Evolutionary conservation across 1,140 invertebrate genomes (phyloP), one percentile per base, ranked within the genome.

Genomic region (Tetragonula clypearis): DNA sequence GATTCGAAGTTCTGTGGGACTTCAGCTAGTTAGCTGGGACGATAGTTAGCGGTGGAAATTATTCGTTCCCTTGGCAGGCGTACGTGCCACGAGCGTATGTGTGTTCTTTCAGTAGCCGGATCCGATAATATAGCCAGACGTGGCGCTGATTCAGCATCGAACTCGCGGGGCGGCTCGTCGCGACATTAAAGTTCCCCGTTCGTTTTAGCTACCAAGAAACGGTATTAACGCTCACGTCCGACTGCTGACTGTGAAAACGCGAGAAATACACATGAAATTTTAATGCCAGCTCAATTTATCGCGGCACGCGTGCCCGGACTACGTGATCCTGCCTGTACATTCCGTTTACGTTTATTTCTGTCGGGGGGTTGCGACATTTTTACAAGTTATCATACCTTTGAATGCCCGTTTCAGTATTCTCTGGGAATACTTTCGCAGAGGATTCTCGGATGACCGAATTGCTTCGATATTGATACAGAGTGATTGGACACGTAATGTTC

Each of bases 61-160:
- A 80, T 68, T 74, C 71, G 69, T 15, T 74, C 60, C 56, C 60
- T 21, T 74, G 71, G 69, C 69, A n/a, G 19, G 60, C 3, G 79
- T 65, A 81, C 78, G 84, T 85, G 84, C 60, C 55, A 15, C 58
- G 79, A 83, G 35, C 41, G 79, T 82, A 75, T 87, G 56, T 41
- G 60, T 62, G 88, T 90, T 85, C 83, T 87, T 90, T 74, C 84
- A 74, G 83, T 88, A 86, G 88, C 84, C 56, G 58, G 71, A 84
- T 69, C 76, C 89, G 83, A 90, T 90, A 89, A 87, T 90, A 87
- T 72, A 82, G 65, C 71, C 86, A 77, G 80, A 84, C 80, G 76
- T 79, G 35, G 69, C 78, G 84, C 84, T 68, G 76, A 86, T 77
- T 85, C 84, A 85, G 84, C 84, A 26, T 69, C 60, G 84, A 89